A percentile compares a stretch with the other conserved stretches of the same genome.
phyloP scores from a whole-genome alignment of 2,888 invertebrate species.

The Phyllotreta cruciferae region DNA sequence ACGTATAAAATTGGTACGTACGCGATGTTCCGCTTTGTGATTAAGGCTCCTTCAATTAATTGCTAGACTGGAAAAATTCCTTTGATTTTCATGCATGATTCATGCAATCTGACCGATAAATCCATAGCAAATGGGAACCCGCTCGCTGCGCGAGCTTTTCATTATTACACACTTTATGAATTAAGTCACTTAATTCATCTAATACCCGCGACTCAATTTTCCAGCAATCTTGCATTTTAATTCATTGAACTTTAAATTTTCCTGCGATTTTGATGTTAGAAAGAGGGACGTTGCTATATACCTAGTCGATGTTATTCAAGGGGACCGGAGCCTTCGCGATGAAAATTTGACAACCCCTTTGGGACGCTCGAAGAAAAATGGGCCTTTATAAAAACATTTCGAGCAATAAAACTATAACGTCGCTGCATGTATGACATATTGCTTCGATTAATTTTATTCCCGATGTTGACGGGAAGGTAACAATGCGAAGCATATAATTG shows the following conservation, averaged over 20 bases:
- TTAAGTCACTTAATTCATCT: too few species aligned
- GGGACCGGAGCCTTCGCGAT: slow-evolving; percentile 37
- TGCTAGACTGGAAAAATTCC: too few species aligned
- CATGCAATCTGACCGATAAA: too few species aligned
- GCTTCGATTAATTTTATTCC: slow-evolving; percentile 40
- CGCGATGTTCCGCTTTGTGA: slow-evolving; percentile 35
- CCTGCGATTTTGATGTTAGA: neutral
- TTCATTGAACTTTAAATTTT: too few species aligned
- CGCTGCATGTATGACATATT: slow-evolving; percentile 47
- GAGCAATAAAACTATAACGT: slow-evolving; percentile 59
- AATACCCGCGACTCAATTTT: too few species aligned
- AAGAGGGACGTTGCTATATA: slow-evolving; percentile 36
- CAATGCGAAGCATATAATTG: neutral
- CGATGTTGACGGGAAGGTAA: slow-evolving; percentile 8
- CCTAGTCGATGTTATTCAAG: slow-evolving; percentile 34
- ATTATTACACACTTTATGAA: too few species aligned
- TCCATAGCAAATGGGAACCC: too few species aligned
- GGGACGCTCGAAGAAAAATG: slow-evolving; percentile 58
- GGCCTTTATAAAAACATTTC: slow-evolving; percentile 60
- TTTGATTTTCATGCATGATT: too few species aligned
- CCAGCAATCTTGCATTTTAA: too few species aligned
- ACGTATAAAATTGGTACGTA: slow-evolving; percentile 27
- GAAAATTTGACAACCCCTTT: slow-evolving; percentile 56
- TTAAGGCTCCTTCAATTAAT: slow-evolving; percentile 31
- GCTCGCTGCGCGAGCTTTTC: too few species aligned